These are phyloP conservation scores for Thysanoteuthis rhombus DNA, from an alignment of 2,888 invertebrate species.

Conservation along the genomic window DNA sequence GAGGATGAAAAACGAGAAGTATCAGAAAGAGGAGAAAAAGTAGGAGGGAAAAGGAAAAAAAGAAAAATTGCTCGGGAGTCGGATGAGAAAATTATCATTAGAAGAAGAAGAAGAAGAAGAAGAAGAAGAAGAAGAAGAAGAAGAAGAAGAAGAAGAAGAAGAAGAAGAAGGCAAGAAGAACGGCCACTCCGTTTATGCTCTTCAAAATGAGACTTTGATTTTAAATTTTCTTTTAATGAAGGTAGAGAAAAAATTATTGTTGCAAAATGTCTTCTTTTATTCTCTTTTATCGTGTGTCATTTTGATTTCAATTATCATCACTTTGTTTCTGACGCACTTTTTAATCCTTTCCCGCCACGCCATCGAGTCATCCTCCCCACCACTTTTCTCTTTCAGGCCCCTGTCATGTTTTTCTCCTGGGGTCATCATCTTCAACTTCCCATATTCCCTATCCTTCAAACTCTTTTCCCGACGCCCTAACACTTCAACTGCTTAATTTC, in stretches of 20 bases:
- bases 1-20: background rate
- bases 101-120: background rate
- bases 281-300: background rate
- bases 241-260: background rate
- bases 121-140: background rate
- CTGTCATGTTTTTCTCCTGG: no score
- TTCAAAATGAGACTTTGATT: background rate
- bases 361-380: background rate
- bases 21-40: no score
- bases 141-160: background rate
- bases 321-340: background rate
- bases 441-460: background rate
- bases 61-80: background rate
- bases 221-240: background rate
- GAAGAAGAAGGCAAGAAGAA: background rate
- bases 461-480: background rate
- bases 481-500: background rate
- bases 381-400: no score
- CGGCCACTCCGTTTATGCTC: background rate
- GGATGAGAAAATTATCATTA: background rate
- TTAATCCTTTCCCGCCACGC: background rate
- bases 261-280: background rate
- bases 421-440: background rate
- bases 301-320: background rate
- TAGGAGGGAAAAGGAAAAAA: no score